phyloP scores from a whole-genome alignment of 1,140 invertebrate species.

The Bombus confusus region DNA sequence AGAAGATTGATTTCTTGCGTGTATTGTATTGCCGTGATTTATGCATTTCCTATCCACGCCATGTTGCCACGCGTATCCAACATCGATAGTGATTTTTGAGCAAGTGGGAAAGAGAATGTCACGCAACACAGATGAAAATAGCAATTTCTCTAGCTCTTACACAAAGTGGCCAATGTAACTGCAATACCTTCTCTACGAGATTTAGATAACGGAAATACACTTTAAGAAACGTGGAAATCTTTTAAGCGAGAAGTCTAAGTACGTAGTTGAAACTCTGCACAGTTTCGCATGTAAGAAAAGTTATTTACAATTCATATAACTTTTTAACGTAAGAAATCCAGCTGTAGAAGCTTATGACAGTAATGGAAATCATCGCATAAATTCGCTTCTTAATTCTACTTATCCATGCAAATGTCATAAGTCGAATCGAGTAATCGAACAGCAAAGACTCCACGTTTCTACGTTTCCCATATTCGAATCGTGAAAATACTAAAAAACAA shows the following conservation, averaged over 20 bases:
- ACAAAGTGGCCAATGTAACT: not conserved
- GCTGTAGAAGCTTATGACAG: not conserved
- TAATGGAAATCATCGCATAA: not conserved
- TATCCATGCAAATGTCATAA: not conserved
- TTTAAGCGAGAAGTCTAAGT: not conserved
- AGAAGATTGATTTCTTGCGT: conserved; percentile 53
- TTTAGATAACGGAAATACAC: too few relatives aligned
- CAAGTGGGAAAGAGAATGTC: not conserved
- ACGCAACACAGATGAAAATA: too few relatives aligned
- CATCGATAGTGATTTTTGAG: not conserved
- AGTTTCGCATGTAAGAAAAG: too few relatives aligned
- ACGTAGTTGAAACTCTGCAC: not conserved
- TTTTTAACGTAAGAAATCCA: not conserved
- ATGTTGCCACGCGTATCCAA: conserved; percentile 11
- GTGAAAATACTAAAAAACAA: conserved; percentile 19
- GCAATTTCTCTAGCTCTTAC: not conserved
- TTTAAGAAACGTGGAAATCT: too few relatives aligned
- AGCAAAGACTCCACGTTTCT: not conserved
- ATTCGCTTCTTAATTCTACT: not conserved
- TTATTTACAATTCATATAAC: not conserved
- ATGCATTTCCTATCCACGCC: conserved; percentile 37
- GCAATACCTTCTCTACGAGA: too few relatives aligned
- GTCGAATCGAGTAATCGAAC: not conserved
- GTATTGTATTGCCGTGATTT: conserved; percentile 42
- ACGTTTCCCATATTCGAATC: conserved; percentile 22